Evolutionary conservation across 2,888 invertebrate species (phyloP), one percentile per base, ranked within the genome.

Genomic region (Acanthosepion esculentum): DNA sequence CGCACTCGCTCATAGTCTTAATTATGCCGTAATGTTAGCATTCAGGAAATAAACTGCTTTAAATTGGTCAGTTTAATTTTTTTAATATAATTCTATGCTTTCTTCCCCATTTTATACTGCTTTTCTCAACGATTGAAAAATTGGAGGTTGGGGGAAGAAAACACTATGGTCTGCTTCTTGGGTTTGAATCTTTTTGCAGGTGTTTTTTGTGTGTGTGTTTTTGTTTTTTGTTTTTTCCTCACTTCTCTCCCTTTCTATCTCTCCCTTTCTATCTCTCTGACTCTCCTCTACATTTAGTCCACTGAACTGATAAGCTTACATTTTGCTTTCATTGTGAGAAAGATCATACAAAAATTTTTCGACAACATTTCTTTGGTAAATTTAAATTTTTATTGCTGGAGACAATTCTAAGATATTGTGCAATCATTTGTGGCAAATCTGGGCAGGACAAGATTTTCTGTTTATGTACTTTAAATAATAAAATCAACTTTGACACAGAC

Each of bases 31-130:
- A 33, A 15, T 92, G 92, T 50, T 93, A 93, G 50, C 26, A 53
- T 93, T 93, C 53, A 92, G 29, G n/a, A 93, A 93, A 50, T 93
- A 50, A 48, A 92, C 48, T 92, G 48, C 92, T 92, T 92, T 48
- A 15, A 50, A 92, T 92, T n/a, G 50, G 92, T 92, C 50, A 92
- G 92, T 50, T 50, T 50, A 29, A 92, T 92, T 92, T 10, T 92
- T 92, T 92, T 78, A 78, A 10, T 78, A 78, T 78, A 78, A 78
- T 78, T n/a, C n/a, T n/a, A 1, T n/a, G n/a, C n/a, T 10, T 29
- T 10, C 7, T 29, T 15, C 10, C 78, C 10, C 78, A n/a, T 0
- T 20, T 59, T 59, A 59, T 23, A 59, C 59, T 23, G 6, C n/a
- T 78, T 78, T 78, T 8, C n/a, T 78, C n/a, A 78, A 18, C 33